A percentile compares a stretch with the other conserved stretches of the same genome.
phyloP scores from a whole-genome alignment of 2,888 invertebrate species.

The Habrosyne pyritoides region DNA sequence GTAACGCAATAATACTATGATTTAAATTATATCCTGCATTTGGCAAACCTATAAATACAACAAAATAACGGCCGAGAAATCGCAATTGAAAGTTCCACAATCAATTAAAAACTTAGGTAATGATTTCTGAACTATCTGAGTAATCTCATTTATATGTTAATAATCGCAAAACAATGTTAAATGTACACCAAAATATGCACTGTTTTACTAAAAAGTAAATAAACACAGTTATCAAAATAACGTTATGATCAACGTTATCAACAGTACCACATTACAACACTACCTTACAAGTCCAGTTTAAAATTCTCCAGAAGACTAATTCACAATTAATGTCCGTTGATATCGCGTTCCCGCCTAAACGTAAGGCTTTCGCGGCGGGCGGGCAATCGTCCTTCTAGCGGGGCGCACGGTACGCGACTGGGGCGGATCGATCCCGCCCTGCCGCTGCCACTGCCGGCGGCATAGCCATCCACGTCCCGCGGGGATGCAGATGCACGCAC shows the following conservation, averaged over 20 bases:
- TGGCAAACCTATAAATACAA: not conserved
- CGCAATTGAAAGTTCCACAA: conserved; percentile 6
- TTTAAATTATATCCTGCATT: not conserved
- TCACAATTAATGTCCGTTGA: not conserved
- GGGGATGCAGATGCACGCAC: conserved; percentile 79
- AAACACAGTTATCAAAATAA: not conserved
- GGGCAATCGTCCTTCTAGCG: conserved; percentile 56
- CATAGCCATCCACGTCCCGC: conserved; percentile 60
- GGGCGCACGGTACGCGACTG: conserved; percentile 70
- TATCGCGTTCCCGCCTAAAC: conserved; percentile 74
- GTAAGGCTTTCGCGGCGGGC: conserved; percentile 55
- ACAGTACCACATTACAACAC: not conserved
- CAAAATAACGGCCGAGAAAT: not conserved
- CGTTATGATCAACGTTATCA: not conserved
- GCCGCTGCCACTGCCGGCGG: conserved; percentile 36
- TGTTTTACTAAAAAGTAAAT: not conserved
- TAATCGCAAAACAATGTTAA: not conserved
- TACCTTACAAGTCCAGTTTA: not conserved
- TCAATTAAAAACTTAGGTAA: not conserved
- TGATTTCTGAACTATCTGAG: too few relatives aligned
- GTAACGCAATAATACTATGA: conserved; percentile 24
- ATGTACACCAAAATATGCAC: not conserved
- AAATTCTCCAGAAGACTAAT: not conserved
- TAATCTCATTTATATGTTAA: too few relatives aligned
- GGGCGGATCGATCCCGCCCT: conserved; percentile 74